Evolutionary conservation across 2,888 invertebrate genomes (phyloP).

Genomic region (Muschampia plurimacula): DNA sequence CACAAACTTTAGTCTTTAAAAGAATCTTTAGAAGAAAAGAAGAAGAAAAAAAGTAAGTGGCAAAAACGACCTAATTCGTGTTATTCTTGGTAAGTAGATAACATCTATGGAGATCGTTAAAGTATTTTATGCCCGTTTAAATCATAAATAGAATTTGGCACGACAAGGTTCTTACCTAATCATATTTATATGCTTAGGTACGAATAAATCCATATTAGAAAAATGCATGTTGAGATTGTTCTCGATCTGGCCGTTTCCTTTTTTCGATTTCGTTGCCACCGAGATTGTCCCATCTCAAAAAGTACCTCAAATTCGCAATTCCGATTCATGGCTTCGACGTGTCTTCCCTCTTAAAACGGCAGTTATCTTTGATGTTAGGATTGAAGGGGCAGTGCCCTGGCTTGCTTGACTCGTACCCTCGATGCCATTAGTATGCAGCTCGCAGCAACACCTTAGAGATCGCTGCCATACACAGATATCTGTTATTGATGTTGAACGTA

Average conservation of each 20-base stretch:
- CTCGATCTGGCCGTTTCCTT: not conserved
- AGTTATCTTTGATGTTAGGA: slow-evolving; percentile 37
- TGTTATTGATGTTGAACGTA: slow-evolving; percentile 36
- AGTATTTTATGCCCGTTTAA: too few species aligned
- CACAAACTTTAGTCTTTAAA: not conserved
- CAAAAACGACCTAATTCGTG: too few species aligned
- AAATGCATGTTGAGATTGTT: not conserved
- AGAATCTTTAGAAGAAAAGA: too few species aligned
- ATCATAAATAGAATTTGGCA: too few species aligned
- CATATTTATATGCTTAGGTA: not conserved
- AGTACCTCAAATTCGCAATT: slow-evolving; percentile 31
- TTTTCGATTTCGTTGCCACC: slow-evolving; percentile 8
- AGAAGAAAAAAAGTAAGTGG: too few species aligned
- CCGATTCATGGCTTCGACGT: slow-evolving; percentile 27
- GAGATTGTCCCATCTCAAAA: slow-evolving; percentile 13
- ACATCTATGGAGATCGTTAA: too few species aligned
- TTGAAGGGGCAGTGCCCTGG: slow-evolving; percentile 25
- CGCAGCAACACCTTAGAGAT: slow-evolving; percentile 25
- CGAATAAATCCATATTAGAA: slow-evolving; percentile 7
- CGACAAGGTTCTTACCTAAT: not conserved
- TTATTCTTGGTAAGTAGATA: too few species aligned
- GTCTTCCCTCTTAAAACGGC: slow-evolving; percentile 32
- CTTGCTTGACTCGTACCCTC: not conserved
- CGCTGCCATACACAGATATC: slow-evolving; percentile 25
- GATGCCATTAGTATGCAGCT: slow-evolving; percentile 21